Conservation (phyloP, 2,113 vertebrate species). For the Chiloscyllium plagiosum region DNA sequence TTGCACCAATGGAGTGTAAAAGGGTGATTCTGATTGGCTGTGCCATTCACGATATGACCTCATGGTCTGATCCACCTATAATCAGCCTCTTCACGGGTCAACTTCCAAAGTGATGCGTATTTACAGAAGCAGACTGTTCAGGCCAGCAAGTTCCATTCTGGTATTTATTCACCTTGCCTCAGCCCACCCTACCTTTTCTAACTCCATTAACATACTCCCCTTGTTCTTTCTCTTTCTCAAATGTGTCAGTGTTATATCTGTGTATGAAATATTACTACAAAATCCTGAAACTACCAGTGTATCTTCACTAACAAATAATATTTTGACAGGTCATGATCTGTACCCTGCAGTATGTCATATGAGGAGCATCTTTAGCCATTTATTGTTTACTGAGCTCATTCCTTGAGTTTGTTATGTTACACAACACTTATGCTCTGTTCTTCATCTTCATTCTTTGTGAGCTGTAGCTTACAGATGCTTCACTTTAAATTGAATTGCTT, state of each 20-base stretch:
- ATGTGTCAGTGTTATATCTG: not conserved
- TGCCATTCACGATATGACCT: not conserved
- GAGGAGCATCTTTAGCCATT: not conserved
- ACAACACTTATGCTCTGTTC: not conserved
- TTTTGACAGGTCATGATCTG: not conserved
- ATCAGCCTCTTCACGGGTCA: too few relatives aligned
- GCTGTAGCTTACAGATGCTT: not conserved
- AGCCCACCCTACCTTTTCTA: too few relatives aligned
- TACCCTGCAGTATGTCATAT: not conserved
- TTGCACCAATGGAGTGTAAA: not conserved
- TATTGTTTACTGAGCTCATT: not conserved
- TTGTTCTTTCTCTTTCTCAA: not conserved
- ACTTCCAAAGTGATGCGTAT: not conserved
- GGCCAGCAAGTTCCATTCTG: not conserved
- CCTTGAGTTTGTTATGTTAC: not conserved
- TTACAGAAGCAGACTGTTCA: not conserved
- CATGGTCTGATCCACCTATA: not conserved
- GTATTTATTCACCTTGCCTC: not conserved
- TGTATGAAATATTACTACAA: not conserved
- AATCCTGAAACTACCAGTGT: not conserved
- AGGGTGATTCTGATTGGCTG: not conserved
- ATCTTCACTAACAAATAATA: not conserved
- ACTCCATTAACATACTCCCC: not conserved
- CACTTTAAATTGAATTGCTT: not conserved
- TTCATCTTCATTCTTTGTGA: not conserved